Conservation (phyloP, 2,888 invertebrate species). For the Noctua fimbriata region DNA sequence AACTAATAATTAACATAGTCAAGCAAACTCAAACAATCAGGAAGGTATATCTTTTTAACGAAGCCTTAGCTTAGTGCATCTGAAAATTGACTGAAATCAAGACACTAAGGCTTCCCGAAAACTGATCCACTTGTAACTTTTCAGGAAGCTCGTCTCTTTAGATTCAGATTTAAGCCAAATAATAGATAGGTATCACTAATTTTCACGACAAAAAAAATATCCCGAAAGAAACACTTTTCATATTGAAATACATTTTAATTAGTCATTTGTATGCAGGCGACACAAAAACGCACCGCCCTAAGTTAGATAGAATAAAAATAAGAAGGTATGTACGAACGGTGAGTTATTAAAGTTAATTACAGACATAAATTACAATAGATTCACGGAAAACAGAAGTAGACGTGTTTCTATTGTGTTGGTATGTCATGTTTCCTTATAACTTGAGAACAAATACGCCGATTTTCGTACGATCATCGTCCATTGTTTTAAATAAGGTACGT, state of each 20-base stretch:
- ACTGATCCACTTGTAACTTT: neutral
- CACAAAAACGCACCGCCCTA: neutral
- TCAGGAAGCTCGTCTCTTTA: neutral
- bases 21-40: neutral
- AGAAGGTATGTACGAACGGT: neutral
- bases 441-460: slow-evolving; percentile 47
- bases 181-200: neutral
- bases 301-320: neutral
- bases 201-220: neutral
- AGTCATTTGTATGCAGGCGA: neutral
- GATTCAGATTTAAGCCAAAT: too few relatives aligned
- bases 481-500: slow-evolving; percentile 52
- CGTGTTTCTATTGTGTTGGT: slow-evolving; percentile 49
- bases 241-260: neutral
- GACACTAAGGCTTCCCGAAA: neutral
- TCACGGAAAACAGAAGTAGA: slow-evolving; percentile 39
- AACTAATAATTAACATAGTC: neutral
- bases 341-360: slow-evolving; percentile 29
- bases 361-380: slow-evolving; percentile 53
- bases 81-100: neutral
- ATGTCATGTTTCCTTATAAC: slow-evolving; percentile 57
- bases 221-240: neutral
- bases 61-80: neutral
- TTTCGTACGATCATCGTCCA: slow-evolving; percentile 40
- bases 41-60: neutral